These are phyloP conservation scores for Upupa epops DNA, from an alignment of 2,113 vertebrate genomes.

Conservation along the genomic window DNA sequence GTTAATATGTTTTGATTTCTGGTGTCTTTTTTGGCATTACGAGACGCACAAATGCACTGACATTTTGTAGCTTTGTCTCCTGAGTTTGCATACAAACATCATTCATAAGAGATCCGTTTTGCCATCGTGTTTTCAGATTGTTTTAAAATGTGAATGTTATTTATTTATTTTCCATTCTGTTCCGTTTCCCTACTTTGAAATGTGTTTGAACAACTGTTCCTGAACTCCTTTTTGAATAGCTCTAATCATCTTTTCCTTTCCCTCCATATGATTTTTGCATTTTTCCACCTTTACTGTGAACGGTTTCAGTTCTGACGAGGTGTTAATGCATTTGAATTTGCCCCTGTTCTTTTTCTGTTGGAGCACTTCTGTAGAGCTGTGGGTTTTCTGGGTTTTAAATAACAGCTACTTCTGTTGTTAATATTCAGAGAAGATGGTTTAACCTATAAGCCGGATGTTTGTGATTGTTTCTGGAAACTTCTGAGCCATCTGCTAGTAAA, in stretches of 20 bases:
- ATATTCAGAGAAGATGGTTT: conserved; percentile 15
- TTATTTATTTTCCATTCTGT: not conserved
- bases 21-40: not conserved
- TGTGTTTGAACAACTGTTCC: not conserved
- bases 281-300: not conserved
- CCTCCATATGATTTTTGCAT: not conserved
- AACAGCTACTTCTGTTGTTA: conserved; percentile 14
- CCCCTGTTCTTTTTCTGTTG: not conserved
- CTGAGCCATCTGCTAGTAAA: conserved; percentile 20
- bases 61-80: not conserved
- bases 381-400: not conserved
- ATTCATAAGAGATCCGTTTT: not conserved
- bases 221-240: not conserved
- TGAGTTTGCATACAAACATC: not conserved
- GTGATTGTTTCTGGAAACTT: not conserved
- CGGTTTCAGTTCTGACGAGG: not conserved
- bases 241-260: not conserved
- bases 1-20: not conserved
- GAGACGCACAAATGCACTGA: not conserved
- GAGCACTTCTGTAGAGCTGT: not conserved
- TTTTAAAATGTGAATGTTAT: not conserved
- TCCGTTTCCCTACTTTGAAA: not conserved
- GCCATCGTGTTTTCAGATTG: not conserved
- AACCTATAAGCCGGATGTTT: conserved; percentile 16
- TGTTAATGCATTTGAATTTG: conserved; percentile 4